Conservation (phyloP, 2,888 invertebrate species). For the Drosophila quinaria region DNA sequence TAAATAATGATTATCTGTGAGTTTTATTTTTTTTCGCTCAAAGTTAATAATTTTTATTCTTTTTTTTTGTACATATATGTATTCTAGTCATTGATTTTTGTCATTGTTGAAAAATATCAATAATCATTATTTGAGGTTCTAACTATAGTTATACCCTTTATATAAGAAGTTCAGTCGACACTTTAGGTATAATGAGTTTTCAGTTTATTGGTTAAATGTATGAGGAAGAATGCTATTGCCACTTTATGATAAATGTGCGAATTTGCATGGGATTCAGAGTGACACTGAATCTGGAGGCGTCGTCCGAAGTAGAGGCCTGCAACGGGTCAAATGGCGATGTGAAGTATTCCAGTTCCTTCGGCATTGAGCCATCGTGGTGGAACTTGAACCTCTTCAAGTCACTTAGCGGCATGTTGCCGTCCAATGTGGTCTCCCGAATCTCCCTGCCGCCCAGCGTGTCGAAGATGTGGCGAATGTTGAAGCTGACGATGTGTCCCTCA, state of each 20-base stretch:
- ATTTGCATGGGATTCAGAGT: slow-evolving; percentile 84
- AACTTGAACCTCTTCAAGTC: slow-evolving; percentile 86
- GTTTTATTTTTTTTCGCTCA: no score
- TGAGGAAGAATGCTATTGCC: slow-evolving; percentile 3
- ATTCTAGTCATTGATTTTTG: no score
- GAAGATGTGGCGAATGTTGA: slow-evolving; percentile 86
- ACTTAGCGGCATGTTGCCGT: slow-evolving; percentile 89
- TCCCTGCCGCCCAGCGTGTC: slow-evolving; percentile 87
- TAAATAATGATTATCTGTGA: no score
- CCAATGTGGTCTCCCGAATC: slow-evolving; percentile 89
- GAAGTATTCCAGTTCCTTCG: slow-evolving; percentile 59
- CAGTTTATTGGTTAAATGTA: slow-evolving; percentile 7
- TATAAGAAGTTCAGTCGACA: no score
- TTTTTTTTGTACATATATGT: no score
- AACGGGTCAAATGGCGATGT: slow-evolving; percentile 70
- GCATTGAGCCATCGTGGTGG: slow-evolving; percentile 65
- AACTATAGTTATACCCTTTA: not conserved
- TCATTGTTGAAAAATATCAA: no score
- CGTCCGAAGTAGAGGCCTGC: slow-evolving; percentile 48
- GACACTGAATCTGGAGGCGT: slow-evolving; percentile 71
- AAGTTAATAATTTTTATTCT: no score
- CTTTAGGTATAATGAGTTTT: not conserved
- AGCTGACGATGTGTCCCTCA: slow-evolving; percentile 86
- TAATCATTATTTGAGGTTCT: no score
- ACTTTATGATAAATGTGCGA: slow-evolving; percentile 81